Evolutionary conservation across 2,888 invertebrate genomes (phyloP), one percentile per base, ranked within the genome.

Genomic region (Acrobasis consociella): DNA sequence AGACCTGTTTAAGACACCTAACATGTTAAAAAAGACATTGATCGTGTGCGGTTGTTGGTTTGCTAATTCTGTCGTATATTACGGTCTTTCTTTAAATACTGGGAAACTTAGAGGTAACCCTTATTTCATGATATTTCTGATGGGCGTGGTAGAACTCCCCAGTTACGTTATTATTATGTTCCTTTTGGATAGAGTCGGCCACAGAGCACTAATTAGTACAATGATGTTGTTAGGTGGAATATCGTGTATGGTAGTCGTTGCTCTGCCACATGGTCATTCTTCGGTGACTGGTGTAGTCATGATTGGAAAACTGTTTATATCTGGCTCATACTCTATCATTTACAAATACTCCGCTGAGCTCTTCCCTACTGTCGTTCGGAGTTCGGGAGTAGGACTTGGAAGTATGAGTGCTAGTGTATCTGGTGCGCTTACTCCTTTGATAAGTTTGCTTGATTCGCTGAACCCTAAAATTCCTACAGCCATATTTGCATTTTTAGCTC

Each of bases 331-430:
- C 83, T 97, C 96, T 0, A 96, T 97, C 16, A 95, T 97, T 67
- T 97, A 97, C 82, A 97, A 97, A 77, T 97, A 97, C 82, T 97
- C 97, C 0, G 97, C 97, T 0, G 97, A 97, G 85, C 83, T 97
- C 9, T 97, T 97, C 76, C 97, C 97, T 0, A 97, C 97, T 0
- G 97, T 97, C 0, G 94, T 97, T 2, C 93, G 97, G 17, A 97
- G 97, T 80, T 97, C 97, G 0, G 97, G 97, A 0, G 94, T 97
- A 72, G 97, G 97, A 0, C 87, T 97, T 37, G 97, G 97, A 5
- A 96, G 97, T 5, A 97, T 97, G 96, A 96, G 95, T 73, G 97
- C 97, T 1, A 95, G 97, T 87, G 91, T 96, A 2, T 96, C 97
- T 3, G 97, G 97, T 0, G 96, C 97, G 2, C 81, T 97, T 38